Conservation (phyloP, 2,113 vertebrate genomes). For the Plestiodon gilberti region DNA sequence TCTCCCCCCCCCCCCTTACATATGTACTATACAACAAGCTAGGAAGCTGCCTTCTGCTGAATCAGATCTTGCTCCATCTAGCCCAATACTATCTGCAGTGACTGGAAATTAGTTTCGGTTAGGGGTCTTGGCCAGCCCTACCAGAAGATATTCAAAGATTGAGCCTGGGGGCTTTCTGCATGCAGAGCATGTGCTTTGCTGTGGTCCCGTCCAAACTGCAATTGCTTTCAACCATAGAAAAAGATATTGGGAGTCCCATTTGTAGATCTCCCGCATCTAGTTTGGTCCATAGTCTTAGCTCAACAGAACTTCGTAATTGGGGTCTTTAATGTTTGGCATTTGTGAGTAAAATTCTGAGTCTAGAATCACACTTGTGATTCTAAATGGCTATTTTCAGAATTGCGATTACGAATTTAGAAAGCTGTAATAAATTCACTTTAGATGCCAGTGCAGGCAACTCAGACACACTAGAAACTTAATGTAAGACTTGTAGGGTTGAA, state of each 20-base stretch:
- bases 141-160: no score
- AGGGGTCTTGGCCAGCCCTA: no score
- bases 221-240: neutral
- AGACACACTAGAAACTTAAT: neutral
- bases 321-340: neutral
- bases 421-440: neutral
- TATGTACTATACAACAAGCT: no score
- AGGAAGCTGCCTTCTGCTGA: no score
- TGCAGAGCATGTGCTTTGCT: neutral
- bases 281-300: neutral
- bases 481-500: neutral
- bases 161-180: no score
- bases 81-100: neutral
- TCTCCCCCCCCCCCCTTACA: neutral
- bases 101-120: no score
- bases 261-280: neutral
- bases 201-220: neutral
- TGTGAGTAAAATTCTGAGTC: neutral
- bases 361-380: neutral
- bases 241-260: neutral
- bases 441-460: neutral
- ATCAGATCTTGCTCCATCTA: no score
- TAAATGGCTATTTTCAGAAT: no score
- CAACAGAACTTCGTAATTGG: neutral
- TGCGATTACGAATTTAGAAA: neutral